A percentile compares a stretch with the other conserved stretches of the same genome.
These are phyloP conservation scores for Pangasius krempfi DNA, from an alignment of 2,797 vertebrate species.

Conservation along the genomic window DNA sequence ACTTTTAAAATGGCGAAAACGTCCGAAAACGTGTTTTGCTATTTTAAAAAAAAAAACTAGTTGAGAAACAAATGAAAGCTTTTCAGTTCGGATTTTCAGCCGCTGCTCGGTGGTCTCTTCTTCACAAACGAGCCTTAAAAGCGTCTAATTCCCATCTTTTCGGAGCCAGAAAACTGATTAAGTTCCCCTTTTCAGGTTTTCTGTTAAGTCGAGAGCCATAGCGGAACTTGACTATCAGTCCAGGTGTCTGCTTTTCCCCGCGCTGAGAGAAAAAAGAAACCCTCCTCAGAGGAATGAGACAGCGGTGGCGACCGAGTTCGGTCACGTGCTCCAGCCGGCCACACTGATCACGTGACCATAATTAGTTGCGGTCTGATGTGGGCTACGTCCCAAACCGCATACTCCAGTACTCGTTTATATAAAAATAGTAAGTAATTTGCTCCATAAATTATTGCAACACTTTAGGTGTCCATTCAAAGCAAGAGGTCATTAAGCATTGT, in stretches of 20 bases:
- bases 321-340: slow-evolving; percentile 47
- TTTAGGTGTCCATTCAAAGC: neutral
- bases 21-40: neutral
- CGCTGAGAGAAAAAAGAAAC: neutral
- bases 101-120: neutral
- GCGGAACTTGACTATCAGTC: neutral
- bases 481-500: neutral
- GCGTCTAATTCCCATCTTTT: neutral
- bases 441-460: neutral
- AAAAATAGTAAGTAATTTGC: neutral
- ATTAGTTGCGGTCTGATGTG: neutral
- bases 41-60: neutral
- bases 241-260: neutral
- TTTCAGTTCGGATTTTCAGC: neutral
- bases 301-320: neutral
- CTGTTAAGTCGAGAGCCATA: neutral
- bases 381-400: neutral
- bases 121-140: neutral
- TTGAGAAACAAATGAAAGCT: neutral
- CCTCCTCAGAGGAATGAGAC: slow-evolving; percentile 5
- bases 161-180: neutral
- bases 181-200: neutral
- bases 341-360: slow-evolving; percentile 35
- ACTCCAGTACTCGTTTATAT: neutral
- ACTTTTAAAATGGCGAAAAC: neutral